These are phyloP conservation scores for Vespertilio murinus DNA, from an alignment of 2,797 vertebrate species.

Conservation along the genomic window DNA sequence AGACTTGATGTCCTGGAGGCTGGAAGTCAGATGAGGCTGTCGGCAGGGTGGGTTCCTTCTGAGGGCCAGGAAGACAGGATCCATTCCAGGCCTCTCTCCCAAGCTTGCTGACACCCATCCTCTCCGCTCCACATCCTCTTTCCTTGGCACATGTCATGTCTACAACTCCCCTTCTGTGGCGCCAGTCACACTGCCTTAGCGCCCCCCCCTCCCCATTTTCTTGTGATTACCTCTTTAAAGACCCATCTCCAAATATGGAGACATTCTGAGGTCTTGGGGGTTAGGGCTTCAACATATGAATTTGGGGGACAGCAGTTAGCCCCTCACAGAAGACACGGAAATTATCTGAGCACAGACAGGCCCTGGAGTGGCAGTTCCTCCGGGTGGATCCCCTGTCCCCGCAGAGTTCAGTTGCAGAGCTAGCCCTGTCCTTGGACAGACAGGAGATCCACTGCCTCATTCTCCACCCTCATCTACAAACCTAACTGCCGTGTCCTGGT, in stretches of 20 bases:
- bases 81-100: neutral
- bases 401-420: neutral
- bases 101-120: rapidly evolving
- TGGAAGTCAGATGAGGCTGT: neutral
- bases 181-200: neutral
- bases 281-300: neutral
- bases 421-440: neutral
- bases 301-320: too few relatives aligned
- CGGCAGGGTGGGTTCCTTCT: neutral
- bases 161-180: neutral
- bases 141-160: neutral
- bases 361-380: neutral
- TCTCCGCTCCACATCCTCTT: neutral
- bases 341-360: neutral
- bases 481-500: neutral
- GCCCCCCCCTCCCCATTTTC: neutral
- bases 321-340: neutral
- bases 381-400: neutral
- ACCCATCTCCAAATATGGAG: neutral
- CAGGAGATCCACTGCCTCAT: neutral
- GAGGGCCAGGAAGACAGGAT: neutral
- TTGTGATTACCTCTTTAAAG: neutral
- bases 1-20: neutral
- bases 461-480: slow-evolving; percentile 1
- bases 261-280: neutral